phyloP scores from a whole-genome alignment of 2,797 vertebrate species.

The Orestias chungarensis region DNA sequence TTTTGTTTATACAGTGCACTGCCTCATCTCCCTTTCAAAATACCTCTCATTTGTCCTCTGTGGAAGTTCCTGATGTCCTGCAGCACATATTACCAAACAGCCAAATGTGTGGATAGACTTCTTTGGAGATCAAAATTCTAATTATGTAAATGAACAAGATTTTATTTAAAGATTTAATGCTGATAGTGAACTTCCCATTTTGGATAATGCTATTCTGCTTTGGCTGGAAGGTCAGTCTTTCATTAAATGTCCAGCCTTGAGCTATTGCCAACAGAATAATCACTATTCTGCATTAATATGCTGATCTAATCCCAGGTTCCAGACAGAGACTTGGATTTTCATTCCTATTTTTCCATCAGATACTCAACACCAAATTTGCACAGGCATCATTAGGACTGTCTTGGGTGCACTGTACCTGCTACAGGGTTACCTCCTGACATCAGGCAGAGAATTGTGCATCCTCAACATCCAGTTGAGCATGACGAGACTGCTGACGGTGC shows the following conservation, averaged over 20 bases:
- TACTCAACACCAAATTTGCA: conserved; percentile 61
- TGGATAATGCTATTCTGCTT: conserved; percentile 48
- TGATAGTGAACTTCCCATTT: conserved; percentile 63
- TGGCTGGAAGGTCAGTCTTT: conserved; percentile 63
- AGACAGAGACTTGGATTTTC: conserved; percentile 59
- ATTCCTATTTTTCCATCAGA: conserved; percentile 57
- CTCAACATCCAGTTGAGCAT: conserved; percentile 48
- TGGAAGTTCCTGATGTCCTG: conserved; percentile 52
- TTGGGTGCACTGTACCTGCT: conserved; percentile 43
- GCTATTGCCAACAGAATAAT: conserved; percentile 64
- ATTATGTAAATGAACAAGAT: conserved; percentile 70
- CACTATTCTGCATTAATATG: conserved; percentile 69
- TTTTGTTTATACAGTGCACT: conserved; percentile 16
- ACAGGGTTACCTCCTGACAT: conserved; percentile 47
- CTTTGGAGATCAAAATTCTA: conserved; percentile 61
- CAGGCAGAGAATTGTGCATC: conserved; percentile 32
- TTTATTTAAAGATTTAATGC: conserved; percentile 68
- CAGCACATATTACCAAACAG: conserved; percentile 61
- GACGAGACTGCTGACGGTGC: conserved; percentile 33
- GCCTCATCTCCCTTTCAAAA: conserved; percentile 72
- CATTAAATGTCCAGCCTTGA: conserved; percentile 65
- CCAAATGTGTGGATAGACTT: conserved; percentile 25
- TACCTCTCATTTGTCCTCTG: conserved; percentile 56
- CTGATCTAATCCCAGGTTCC: conserved; percentile 62
- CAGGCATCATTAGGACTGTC: conserved; percentile 48